phyloP scores from a whole-genome alignment of 2,888 invertebrate genomes.

The Melolontha melolontha region DNA sequence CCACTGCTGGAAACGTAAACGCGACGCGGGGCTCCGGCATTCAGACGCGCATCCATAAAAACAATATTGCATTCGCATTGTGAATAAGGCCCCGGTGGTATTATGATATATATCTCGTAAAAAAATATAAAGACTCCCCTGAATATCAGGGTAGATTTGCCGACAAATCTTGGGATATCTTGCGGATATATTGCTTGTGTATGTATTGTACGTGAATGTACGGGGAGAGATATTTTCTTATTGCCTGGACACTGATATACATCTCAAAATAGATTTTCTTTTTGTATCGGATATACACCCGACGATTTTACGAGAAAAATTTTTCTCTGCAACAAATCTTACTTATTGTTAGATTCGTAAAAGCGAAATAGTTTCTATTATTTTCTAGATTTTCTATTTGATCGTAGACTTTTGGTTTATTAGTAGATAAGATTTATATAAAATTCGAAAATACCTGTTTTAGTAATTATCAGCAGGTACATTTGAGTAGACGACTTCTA shows the following conservation, averaged over 20 bases:
- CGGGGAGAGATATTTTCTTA: slow-evolving; percentile 27
- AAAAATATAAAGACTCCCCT: slow-evolving; percentile 61
- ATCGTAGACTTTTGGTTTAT: too few relatives aligned
- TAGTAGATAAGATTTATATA: too few relatives aligned
- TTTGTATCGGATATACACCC: slow-evolving; percentile 4
- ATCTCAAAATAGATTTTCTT: slow-evolving; percentile 43
- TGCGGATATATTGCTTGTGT: slow-evolving; percentile 39
- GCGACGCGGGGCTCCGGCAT: slow-evolving; percentile 53
- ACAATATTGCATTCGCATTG: slow-evolving; percentile 65
- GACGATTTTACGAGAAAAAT: slow-evolving; percentile 4
- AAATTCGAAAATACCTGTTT: too few relatives aligned
- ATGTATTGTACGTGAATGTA: slow-evolving; percentile 25
- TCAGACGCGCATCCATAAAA: slow-evolving; percentile 61
- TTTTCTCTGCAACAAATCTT: neutral
- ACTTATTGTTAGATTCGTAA: neutral
- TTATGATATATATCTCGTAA: slow-evolving; percentile 63
- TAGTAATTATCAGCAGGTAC: too few relatives aligned
- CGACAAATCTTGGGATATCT: slow-evolving; percentile 52
- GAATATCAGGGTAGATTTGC: slow-evolving; percentile 54
- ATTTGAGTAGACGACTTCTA: too few relatives aligned
- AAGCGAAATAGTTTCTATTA: neutral
- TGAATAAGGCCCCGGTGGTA: slow-evolving; percentile 58
- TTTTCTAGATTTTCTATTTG: neutral
- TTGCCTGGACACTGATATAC: slow-evolving; percentile 42
- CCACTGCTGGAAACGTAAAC: slow-evolving; percentile 46